These are phyloP conservation scores for Phortica okadai DNA, from an alignment of 2,888 invertebrate species.

Conservation along the genomic window DNA sequence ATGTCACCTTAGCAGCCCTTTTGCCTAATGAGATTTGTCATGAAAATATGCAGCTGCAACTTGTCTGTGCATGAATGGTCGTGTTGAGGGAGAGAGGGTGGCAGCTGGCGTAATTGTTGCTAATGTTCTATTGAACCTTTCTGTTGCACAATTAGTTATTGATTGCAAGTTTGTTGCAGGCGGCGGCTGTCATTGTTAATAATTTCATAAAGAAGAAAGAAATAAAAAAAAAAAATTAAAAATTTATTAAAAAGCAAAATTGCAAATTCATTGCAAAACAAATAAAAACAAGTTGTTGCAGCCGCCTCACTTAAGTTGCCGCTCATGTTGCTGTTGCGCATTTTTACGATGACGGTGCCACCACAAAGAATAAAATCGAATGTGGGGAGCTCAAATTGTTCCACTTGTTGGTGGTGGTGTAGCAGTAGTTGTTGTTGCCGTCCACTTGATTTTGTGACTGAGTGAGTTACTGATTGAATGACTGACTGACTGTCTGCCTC, in stretches of 20 bases:
- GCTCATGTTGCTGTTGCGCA: conserved; percentile 1
- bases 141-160: neutral
- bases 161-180: conserved; percentile 7
- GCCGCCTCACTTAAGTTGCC: neutral
- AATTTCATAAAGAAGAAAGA: conserved; percentile 24
- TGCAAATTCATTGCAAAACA: conserved; percentile 42
- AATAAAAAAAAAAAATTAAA: neutral
- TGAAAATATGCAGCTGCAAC: neutral
- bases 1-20: neutral
- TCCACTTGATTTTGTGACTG: too few relatives aligned
- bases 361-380: conserved; percentile 15
- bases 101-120: neutral
- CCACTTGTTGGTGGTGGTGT: too few relatives aligned
- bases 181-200: conserved; percentile 28
- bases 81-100: neutral
- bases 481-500: too few relatives aligned
- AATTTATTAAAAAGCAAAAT: conserved; percentile 32
- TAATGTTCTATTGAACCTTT: too few relatives aligned
- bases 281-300: conserved; percentile 9
- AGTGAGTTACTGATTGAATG: too few relatives aligned
- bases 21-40: too few relatives aligned
- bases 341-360: conserved; percentile 11
- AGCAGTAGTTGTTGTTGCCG: too few relatives aligned
- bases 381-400: conserved; percentile 3
- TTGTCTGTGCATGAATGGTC: neutral